Evolutionary conservation across 1,140 invertebrate genomes (phyloP).

Genomic region (Trissolcus basalis): DNA sequence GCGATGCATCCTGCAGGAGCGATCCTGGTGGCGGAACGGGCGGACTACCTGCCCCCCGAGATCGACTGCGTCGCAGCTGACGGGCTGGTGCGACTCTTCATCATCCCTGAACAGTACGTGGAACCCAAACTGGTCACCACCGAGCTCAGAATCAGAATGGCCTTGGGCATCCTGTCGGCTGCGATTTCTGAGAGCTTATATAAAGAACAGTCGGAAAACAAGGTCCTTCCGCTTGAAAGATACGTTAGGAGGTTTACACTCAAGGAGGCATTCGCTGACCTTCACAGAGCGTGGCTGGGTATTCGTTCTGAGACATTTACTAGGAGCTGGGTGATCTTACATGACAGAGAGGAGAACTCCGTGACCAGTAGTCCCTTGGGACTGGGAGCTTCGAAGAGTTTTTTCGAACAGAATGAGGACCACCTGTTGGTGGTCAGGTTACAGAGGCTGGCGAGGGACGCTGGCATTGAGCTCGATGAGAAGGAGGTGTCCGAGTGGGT

Average conservation of each 20-base stretch:
- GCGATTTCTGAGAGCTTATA: constrained; percentile 50
- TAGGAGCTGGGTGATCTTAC: constrained; percentile 68
- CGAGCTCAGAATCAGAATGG: constrained; percentile 72
- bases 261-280: constrained; percentile 76
- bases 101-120: constrained; percentile 64
- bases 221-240: constrained; percentile 49
- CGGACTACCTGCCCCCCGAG: constrained; percentile 69
- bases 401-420: constrained; percentile 45
- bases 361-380: constrained; percentile 2
- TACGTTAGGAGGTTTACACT: constrained; percentile 72
- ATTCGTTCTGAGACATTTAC: constrained; percentile 74
- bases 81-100: constrained; percentile 70
- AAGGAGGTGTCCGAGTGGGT: constrained; percentile 72
- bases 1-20: constrained; percentile 75
- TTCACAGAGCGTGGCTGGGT: constrained; percentile 76
- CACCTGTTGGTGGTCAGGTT: constrained; percentile 64
- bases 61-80: constrained; percentile 70
- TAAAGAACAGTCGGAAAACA: constrained; percentile 14
- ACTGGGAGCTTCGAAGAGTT: constrained; percentile 21
- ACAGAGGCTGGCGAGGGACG: constrained; percentile 69
- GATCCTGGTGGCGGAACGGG: constrained; percentile 71
- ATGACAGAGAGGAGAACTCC: constrained; percentile 42
- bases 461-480: constrained; percentile 72
- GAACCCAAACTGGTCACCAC: constrained; percentile 68
- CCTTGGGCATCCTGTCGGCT: constrained; percentile 68